Percentiles rank a stretch among this genome's conserved stretches.
phyloP scores from a whole-genome alignment of 1,140 invertebrate genomes.

The Chironomus striatipennis region DNA sequence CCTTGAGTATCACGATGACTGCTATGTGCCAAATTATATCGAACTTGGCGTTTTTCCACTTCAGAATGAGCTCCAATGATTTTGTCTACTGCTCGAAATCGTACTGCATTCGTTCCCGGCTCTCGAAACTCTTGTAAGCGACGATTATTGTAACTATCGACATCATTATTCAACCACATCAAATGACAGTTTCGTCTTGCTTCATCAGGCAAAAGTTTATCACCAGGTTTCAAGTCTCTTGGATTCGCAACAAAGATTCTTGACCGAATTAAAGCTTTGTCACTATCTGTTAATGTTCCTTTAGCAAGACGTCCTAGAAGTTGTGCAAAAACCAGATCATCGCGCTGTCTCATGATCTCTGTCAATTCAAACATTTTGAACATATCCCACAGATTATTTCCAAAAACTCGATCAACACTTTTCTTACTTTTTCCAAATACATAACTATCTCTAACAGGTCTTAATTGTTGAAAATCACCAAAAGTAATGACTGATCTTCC shows the following conservation, averaged over 20 bases:
- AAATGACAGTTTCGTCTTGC: not conserved
- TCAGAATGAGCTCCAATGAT: too few relatives aligned
- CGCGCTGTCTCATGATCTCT: conserved; percentile 31
- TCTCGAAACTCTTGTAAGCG: not conserved
- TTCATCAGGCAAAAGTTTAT: conserved; percentile 18
- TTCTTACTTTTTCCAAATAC: conserved; percentile 19
- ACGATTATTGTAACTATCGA: not conserved
- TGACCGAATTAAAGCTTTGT: conserved; percentile 19
- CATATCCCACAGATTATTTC: conserved; percentile 24
- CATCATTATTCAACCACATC: not conserved
- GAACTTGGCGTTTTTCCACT: too few relatives aligned
- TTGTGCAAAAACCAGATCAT: conserved; percentile 28
- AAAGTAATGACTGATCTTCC: conserved; percentile 29
- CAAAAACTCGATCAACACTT: not conserved
- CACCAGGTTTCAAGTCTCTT: not conserved
- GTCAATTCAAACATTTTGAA: conserved; percentile 28
- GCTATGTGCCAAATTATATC: too few relatives aligned
- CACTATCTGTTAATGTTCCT: conserved; percentile 24
- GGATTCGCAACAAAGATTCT: conserved; percentile 24
- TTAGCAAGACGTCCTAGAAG: conserved; percentile 29
- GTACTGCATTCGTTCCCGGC: not conserved
- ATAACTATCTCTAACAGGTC: conserved; percentile 26
- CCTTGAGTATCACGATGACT: not conserved
- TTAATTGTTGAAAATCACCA: conserved; percentile 27
- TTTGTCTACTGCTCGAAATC: not conserved